Conservation (phyloP, 1,140 invertebrate species). For the Neodiprion fabricii region DNA sequence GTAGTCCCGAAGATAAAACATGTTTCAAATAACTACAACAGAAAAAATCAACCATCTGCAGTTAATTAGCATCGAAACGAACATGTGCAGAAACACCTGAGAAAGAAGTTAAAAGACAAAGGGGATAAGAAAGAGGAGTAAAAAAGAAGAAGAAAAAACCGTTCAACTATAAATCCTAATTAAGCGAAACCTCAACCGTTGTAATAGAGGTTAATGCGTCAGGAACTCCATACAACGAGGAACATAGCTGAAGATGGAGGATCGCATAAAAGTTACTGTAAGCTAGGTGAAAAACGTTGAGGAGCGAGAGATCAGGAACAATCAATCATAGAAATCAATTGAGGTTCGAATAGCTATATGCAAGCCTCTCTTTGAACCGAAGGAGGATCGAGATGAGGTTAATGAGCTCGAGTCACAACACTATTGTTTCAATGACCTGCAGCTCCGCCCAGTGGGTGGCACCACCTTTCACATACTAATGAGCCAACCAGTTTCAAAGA, state of each 20-base stretch:
- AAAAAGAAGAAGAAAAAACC: too few relatives aligned
- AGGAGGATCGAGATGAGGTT: constrained; percentile 15
- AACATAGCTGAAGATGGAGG: too few relatives aligned
- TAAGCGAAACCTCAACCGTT: background rate
- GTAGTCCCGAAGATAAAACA: too few relatives aligned
- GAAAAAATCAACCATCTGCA: too few relatives aligned
- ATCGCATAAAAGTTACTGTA: background rate
- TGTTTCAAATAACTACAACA: too few relatives aligned
- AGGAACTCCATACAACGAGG: background rate
- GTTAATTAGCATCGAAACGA: too few relatives aligned
- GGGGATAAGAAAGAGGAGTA: too few relatives aligned
- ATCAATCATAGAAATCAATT: constrained; percentile 45
- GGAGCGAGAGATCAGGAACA: constrained; percentile 15
- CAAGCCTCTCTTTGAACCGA: background rate
- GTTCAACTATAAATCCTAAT: background rate
- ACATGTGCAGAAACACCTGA: too few relatives aligned
- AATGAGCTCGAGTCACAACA: constrained; percentile 46
- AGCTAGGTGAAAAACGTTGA: background rate
- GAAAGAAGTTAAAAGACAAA: too few relatives aligned
- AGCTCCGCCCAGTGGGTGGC: constrained; percentile 45
- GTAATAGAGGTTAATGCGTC: constrained; percentile 3
- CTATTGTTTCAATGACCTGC: constrained; percentile 46
- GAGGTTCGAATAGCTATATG: constrained; percentile 9
- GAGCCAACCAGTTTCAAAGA: constrained; percentile 39
- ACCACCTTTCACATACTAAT: constrained; percentile 42